These are phyloP conservation scores for Discoglossus pictus DNA, from an alignment of 2,797 vertebrate species.

Conservation along the genomic window DNA sequence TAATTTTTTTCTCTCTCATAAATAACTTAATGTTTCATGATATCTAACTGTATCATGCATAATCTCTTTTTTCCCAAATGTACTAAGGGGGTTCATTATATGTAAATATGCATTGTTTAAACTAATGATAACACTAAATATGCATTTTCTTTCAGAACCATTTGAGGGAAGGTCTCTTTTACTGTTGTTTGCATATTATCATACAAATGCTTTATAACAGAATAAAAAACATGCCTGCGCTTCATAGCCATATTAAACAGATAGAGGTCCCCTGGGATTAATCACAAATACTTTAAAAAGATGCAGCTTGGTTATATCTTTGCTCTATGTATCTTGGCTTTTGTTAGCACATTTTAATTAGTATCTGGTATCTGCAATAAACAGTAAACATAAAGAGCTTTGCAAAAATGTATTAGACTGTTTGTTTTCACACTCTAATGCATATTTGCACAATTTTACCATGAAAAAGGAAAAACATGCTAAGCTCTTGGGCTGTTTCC, in stretches of 20 bases:
- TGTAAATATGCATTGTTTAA: no score
- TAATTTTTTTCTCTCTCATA: no score
- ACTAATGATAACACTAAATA: no score
- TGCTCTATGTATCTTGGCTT: slow-evolving; percentile 84
- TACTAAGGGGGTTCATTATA: no score
- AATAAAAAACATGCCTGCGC: slow-evolving; percentile 54
- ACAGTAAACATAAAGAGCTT: slow-evolving; percentile 87
- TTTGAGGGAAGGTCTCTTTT: no score
- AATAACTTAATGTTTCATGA: no score
- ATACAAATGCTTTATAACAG: slow-evolving; percentile 27
- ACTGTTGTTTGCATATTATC: slow-evolving; percentile 21
- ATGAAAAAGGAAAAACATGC: slow-evolving; percentile 85
- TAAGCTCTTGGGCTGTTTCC: slow-evolving; percentile 84
- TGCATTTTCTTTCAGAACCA: no score
- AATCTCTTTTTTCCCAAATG: no score
- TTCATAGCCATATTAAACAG: slow-evolving; percentile 58
- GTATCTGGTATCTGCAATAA: slow-evolving; percentile 86
- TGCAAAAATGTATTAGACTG: slow-evolving; percentile 86
- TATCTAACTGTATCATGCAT: no score
- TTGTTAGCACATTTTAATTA: slow-evolving; percentile 85
- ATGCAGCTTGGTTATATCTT: slow-evolving; percentile 76
- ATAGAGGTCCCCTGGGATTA: slow-evolving; percentile 71
- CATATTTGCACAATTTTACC: slow-evolving; percentile 87
- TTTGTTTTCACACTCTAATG: slow-evolving; percentile 87
- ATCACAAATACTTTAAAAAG: slow-evolving; percentile 77